phyloP scores from a whole-genome alignment of 2,888 invertebrate genomes.

The Invenusta paracnida region DNA sequence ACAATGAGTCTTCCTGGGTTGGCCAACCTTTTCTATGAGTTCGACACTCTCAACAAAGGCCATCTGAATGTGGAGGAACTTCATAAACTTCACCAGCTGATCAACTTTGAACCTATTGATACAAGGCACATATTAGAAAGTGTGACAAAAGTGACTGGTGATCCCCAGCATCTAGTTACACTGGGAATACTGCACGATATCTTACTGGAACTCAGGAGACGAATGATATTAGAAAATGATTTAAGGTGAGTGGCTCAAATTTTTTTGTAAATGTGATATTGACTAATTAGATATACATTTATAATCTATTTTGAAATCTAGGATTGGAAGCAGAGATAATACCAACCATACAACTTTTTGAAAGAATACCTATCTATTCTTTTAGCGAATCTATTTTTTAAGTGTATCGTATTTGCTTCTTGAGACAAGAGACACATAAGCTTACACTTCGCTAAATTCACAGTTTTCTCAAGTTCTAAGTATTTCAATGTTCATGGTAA shows the following conservation, averaged over 20 bases:
- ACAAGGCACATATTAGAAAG: background rate
- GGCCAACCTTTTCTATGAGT: background rate
- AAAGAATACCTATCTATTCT: no score
- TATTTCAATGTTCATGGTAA: no score
- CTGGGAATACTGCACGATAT: background rate
- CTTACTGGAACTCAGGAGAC: background rate
- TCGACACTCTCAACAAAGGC: background rate
- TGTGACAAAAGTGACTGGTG: background rate
- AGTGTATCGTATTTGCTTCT: no score
- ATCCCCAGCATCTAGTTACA: background rate
- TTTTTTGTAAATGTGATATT: background rate
- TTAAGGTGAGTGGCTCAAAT: background rate
- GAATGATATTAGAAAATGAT: background rate
- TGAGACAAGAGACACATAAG: no score
- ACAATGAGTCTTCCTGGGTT: background rate
- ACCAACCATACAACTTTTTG: no score
- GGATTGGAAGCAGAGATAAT: no score
- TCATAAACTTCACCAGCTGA: background rate
- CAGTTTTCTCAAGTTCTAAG: background rate
- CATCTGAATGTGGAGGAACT: background rate
- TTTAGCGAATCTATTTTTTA: no score
- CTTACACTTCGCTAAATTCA: background rate
- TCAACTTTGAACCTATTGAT: background rate
- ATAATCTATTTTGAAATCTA: background rate
- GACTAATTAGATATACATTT: background rate